These are phyloP conservation scores for Orcinus orca DNA, from an alignment of 2,113 vertebrate genomes.

Conservation along the genomic window DNA sequence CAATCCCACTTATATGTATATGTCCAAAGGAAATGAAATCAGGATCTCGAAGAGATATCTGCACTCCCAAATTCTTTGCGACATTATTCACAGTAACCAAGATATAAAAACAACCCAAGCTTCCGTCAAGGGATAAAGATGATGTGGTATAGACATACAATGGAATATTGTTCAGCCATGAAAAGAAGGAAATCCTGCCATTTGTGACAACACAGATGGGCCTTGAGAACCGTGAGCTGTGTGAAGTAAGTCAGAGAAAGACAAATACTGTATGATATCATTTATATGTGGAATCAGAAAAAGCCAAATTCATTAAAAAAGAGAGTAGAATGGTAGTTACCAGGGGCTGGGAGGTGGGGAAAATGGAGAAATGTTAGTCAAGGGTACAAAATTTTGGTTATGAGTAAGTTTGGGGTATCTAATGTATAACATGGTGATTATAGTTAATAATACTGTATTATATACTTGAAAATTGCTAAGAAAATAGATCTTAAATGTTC, in stretches of 20 bases:
- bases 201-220: not conserved
- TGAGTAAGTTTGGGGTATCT: not conserved
- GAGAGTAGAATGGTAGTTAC: not conserved
- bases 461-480: not conserved
- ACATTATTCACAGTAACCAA: not conserved
- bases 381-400: not conserved
- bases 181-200: not conserved
- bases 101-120: not conserved
- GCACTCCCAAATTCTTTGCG: not conserved
- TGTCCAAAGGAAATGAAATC: not conserved
- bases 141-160: not conserved
- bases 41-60: not conserved
- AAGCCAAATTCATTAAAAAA: not conserved
- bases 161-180: not conserved
- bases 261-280: not conserved
- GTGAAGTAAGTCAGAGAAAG: not conserved
- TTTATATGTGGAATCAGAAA: not conserved
- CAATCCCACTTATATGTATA: not conserved
- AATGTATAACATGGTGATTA: not conserved
- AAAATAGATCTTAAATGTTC: not conserved
- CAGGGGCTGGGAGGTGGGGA: not conserved
- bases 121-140: not conserved
- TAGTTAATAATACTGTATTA: not conserved
- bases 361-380: not conserved
- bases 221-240: not conserved